phyloP scores from a whole-genome alignment of 2,113 vertebrate species.

The Eudyptes chrysolophus region DNA sequence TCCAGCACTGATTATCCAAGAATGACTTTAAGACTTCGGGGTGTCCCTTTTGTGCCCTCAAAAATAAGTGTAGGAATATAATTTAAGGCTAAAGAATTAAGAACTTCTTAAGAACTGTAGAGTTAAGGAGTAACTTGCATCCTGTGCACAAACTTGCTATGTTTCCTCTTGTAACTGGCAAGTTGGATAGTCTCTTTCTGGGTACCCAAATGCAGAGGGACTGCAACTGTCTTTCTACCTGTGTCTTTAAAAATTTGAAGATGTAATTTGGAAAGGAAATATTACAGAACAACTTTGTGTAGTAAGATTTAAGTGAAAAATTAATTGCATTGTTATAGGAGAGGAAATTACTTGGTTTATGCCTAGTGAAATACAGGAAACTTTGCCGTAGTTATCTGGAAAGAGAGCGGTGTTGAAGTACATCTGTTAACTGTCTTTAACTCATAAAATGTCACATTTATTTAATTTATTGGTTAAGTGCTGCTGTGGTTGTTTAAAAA shows the following conservation, averaged over 20 bases:
- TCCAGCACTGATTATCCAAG: not conserved
- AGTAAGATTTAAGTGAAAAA: not conserved
- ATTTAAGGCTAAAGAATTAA: not conserved
- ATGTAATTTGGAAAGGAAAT: not conserved
- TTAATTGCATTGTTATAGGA: not conserved
- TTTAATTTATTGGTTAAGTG: not conserved
- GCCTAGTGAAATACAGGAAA: not conserved
- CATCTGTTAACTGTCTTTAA: not conserved
- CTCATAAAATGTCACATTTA: not conserved
- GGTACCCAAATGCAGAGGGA: not conserved
- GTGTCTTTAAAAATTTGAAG: not conserved
- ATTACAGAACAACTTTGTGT: not conserved
- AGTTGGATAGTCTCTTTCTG: not conserved
- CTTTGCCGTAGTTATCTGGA: not conserved
- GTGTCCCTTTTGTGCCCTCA: not conserved
- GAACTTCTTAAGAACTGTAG: not conserved
- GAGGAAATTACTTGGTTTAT: conserved; percentile 6
- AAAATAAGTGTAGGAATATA: not conserved
- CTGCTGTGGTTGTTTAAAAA: not conserved
- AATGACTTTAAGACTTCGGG: not conserved
- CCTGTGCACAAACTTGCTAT: not conserved
- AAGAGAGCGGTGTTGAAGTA: not conserved
- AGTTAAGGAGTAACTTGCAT: not conserved
- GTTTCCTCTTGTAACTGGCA: not conserved
- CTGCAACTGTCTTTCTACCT: not conserved